Percentiles rank a stretch among this genome's conserved stretches.
Evolutionary conservation across 2,797 vertebrate genomes (phyloP).

Genomic region (Masticophis lateralis): DNA sequence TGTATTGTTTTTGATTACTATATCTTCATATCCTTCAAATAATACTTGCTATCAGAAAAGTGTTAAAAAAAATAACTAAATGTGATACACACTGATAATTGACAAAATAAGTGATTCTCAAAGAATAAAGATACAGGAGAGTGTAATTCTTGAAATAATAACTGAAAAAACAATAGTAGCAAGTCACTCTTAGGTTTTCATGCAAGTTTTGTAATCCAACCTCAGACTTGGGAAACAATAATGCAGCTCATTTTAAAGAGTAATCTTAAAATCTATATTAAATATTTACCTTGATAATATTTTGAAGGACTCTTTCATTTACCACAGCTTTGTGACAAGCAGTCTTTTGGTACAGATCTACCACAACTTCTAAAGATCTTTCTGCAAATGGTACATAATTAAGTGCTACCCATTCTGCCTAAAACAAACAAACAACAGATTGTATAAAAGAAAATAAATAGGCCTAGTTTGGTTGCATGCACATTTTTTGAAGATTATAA

Average conservation of each 20-base stretch:
- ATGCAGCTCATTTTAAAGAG: not conserved
- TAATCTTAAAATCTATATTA: not conserved
- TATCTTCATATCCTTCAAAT: constrained; percentile 4
- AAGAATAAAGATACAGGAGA: not conserved
- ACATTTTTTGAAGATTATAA: constrained; percentile 60
- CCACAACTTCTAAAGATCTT: constrained; percentile 92
- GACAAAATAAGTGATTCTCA: not conserved
- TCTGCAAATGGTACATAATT: constrained; percentile 99
- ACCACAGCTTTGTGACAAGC: constrained; percentile 99
- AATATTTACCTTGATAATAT: constrained; percentile 89
- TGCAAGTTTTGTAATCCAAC: not conserved
- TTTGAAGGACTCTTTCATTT: constrained; percentile 93
- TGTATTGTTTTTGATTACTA: constrained; percentile 8
- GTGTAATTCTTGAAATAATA: constrained; percentile 1
- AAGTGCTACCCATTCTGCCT: constrained; percentile 99
- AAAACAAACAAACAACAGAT: constrained; percentile 47
- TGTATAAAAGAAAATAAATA: constrained; percentile 45
- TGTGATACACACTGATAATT: not conserved
- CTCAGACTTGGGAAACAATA: not conserved
- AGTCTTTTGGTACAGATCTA: constrained; percentile 97
- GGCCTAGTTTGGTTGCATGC: constrained; percentile 66
- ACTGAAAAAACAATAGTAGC: not conserved
- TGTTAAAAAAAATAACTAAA: not conserved
- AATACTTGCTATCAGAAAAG: not conserved
- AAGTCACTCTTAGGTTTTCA: not conserved